Evolutionary conservation across 37 sponge, comb jelly and placozoan species (phyloP), one percentile per base, ranked within the genome.

Genomic region (Chondrilla cf. caribensis): DNA sequence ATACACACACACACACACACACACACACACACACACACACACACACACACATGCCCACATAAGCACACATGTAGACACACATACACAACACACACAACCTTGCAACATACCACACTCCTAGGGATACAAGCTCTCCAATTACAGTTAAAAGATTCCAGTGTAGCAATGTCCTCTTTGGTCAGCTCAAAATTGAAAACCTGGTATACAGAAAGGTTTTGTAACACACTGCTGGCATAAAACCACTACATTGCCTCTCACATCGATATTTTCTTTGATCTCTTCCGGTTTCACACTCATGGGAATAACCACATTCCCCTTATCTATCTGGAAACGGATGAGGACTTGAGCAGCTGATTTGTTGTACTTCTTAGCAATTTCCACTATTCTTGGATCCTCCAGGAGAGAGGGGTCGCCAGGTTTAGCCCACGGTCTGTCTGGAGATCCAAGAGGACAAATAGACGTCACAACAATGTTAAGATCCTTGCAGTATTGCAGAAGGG

Each of bases 401-500:
- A 94, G 84, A 9, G 55, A 21, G 9, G 95, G 95, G 38, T 94
- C 95, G 11, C 83, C 89, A 0, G 91, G 84, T 64, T 91, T 91
- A 8, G 95, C 95, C 95, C 95, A 94, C n/a, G 95, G 92, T 37
- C 95, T 66, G 80, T 94, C 95, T 0, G 92, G 89, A 39, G 91
- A 91, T 0, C 95, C 95, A 33, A 94, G 85, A 40, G 95, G 95
- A 78, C 95, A 91, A 81, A 91, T 88, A 0, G 95, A 87, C 44
- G 86, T 73, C 44, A 91, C 41, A 42, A 38, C 76, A 43, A 73
- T 79, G 41, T 65, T 80, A 24, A 87, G 41, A 24, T 92, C 77
- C 41, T 79, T 70, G 81, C 84, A 79, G 81, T 60, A 67, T 32
- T 84, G 42, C 18, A 90, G 18, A 6, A 94, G 89, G 33, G 81